Base-by-base conservation (phyloP, 2,888 invertebrate species). In the Lobophora halterata region DNA sequence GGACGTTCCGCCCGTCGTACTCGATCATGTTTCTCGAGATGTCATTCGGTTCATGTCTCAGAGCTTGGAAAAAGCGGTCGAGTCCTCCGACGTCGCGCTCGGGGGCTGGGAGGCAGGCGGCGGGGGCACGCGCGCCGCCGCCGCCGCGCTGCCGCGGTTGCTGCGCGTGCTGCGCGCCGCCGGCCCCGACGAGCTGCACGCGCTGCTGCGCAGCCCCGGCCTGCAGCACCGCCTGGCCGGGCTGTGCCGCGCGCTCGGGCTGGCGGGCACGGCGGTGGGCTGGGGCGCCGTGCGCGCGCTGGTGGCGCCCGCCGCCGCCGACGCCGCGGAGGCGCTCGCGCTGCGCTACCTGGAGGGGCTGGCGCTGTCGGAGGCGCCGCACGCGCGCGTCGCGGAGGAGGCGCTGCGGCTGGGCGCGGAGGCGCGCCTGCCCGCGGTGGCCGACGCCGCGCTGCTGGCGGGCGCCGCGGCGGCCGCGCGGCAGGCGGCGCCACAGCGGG, bases 371-470 rank as follows among this genome's bases (percentile, higher is more conserved):
- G 55, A 42, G 19, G 71, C 61, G 37, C 57, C 57, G 21, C 42
- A 46, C 36, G 32, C 52, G 5, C 23, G 30, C 26, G 55, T 63
- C 14, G 57, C 50, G 19, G 44, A 29, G 24, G 46, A 43, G 24
- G 68, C 67, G 27, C 58, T 58, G 39, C 62, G 61, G 32, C 61
- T 61, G 11, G 62, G 46, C 9, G 58, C 44, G 21, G 58, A 18
- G 42, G 28, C 21, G 31, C 46, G 16, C 49, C 51, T 35, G 23
- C 12, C 10, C 31, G 52, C 9, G 38, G 30, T 12, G 49, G 48
- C n/a, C 37, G 33, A 48, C 17, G 11, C 18, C 16, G 5, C 24
- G 19, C 0, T 59, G 66, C 31, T n/a, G n/a, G 55, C 64, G 19
- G 49, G 53, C 24, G n/a, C n/a, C n/a, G n/a, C 62, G 64, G 10